Evolutionary conservation across 2,797 vertebrate species (phyloP).

Genomic region (Agapornis canus): DNA sequence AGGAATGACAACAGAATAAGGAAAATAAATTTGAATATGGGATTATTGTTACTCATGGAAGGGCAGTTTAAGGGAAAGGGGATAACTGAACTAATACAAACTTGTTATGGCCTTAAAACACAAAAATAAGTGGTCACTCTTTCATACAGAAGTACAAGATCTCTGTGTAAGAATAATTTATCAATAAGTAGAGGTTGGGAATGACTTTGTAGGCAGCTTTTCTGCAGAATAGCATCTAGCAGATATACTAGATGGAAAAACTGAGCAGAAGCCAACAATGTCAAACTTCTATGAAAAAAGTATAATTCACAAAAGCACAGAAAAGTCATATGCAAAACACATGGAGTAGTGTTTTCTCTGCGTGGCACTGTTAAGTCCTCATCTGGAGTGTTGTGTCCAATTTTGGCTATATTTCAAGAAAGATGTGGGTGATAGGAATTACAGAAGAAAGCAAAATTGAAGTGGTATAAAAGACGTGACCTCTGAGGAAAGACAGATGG

Average conservation of each 20-base stretch:
- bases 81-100: neutral
- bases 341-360: neutral
- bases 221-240: neutral
- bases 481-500: neutral
- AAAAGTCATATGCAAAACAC: neutral
- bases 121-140: neutral
- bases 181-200: neutral
- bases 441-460: neutral
- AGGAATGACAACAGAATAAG: neutral
- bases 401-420: neutral
- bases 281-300: neutral
- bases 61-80: neutral
- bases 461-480: neutral
- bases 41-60: neutral
- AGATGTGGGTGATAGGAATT: neutral
- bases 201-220: neutral
- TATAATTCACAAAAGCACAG: neutral
- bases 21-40: neutral
- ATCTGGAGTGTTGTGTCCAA: neutral
- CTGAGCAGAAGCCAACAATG: neutral
- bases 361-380: neutral
- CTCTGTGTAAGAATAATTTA: neutral
- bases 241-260: neutral
- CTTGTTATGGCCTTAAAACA: neutral
- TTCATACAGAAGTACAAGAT: neutral